Conservation (phyloP, 2,113 vertebrate genomes). For the Tylochromis polylepis region DNA sequence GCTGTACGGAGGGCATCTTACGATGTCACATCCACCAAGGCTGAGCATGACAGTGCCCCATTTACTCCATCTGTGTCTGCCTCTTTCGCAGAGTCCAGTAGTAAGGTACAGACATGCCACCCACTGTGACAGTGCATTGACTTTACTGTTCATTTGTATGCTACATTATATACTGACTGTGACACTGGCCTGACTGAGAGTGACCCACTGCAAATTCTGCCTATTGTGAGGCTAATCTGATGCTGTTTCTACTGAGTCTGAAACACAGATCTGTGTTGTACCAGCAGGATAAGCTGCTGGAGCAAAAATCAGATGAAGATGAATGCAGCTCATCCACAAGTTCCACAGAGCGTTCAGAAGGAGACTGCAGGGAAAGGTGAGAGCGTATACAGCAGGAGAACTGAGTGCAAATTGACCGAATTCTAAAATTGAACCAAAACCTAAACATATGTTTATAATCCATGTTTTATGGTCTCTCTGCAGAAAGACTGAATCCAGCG, state of each 20-base stretch:
- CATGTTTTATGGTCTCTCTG: neutral
- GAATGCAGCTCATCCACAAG: slow-evolving; percentile 90
- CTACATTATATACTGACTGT: neutral
- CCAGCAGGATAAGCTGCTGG: slow-evolving; percentile 40
- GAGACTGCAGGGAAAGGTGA: slow-evolving; percentile 83
- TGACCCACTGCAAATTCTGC: neutral
- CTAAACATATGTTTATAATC: neutral
- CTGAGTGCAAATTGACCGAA: neutral
- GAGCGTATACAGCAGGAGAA: neutral
- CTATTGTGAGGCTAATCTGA: neutral
- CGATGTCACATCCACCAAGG: slow-evolving; percentile 55
- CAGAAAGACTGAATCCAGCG: slow-evolving; percentile 79
- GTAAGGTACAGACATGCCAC: slow-evolving; percentile 16
- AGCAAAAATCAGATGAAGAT: slow-evolving; percentile 78
- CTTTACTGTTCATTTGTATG: neutral
- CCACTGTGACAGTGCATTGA: neutral
- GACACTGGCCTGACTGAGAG: neutral
- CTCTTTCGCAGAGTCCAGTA: slow-evolving; percentile 32
- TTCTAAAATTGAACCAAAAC: neutral
- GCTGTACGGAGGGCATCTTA: slow-evolving; percentile 68
- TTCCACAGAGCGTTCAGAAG: slow-evolving; percentile 89
- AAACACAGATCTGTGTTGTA: neutral
- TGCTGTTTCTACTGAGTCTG: neutral
- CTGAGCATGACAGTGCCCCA: slow-evolving; percentile 48
- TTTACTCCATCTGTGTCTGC: slow-evolving; percentile 68